phyloP scores from a whole-genome alignment of 1,140 invertebrate species.

The Nixonia krombeini region DNA sequence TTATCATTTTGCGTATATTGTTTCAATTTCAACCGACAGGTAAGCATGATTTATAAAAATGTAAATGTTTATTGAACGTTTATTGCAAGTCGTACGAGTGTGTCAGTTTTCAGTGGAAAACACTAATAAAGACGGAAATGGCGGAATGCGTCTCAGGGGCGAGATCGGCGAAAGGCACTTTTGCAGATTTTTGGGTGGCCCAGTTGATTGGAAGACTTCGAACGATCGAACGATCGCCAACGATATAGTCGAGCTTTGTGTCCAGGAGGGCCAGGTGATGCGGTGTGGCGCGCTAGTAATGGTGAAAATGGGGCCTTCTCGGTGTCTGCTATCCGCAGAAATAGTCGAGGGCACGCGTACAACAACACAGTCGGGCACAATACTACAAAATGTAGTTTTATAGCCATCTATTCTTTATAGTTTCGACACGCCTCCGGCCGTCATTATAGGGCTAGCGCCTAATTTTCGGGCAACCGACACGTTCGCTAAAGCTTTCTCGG shows the following conservation, averaged over 20 bases:
- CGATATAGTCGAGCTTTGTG: conserved; percentile 12
- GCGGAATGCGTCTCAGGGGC: too few relatives aligned
- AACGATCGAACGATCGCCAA: background rate
- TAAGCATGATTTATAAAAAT: too few relatives aligned
- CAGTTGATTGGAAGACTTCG: too few relatives aligned
- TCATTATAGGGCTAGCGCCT: conserved; percentile 54
- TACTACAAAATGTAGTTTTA: conserved; percentile 53
- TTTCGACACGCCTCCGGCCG: conserved; percentile 51
- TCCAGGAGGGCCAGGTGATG: conserved; percentile 31
- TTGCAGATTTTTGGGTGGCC: too few relatives aligned
- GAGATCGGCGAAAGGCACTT: too few relatives aligned
- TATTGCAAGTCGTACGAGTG: too few relatives aligned
- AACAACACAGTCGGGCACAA: conserved; percentile 33
- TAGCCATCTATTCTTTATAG: conserved; percentile 56
- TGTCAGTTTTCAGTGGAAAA: too few relatives aligned
- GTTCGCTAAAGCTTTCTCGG: conserved; percentile 29
- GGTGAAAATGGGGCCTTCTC: conserved; percentile 23
- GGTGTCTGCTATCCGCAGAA: conserved; percentile 10
- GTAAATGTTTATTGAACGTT: too few relatives aligned
- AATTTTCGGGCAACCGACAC: conserved; percentile 53
- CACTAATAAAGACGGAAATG: too few relatives aligned
- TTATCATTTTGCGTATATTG: too few relatives aligned
- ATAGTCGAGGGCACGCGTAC: conserved; percentile 33
- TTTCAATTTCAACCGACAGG: too few relatives aligned
- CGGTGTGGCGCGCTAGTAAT: conserved; percentile 8